Evolutionary conservation across 64 coral and sea anemone species (phyloP), one percentile per base, ranked within the genome.

Genomic region (Cladopsammia gracilis): DNA sequence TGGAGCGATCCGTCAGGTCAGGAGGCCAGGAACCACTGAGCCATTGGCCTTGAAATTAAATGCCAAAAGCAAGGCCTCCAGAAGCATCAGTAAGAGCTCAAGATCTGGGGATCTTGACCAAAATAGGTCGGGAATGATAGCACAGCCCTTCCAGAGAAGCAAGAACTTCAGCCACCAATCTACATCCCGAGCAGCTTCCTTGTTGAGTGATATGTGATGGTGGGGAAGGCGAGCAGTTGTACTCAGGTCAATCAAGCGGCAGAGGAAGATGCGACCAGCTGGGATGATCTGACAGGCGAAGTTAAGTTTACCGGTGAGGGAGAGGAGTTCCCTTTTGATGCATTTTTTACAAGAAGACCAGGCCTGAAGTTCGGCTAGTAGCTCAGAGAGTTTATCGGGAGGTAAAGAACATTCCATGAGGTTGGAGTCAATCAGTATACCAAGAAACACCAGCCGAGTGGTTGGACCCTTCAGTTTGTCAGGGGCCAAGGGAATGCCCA

Each of bases 371-470:
- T 51, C 1, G n/a, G 79, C 10, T 14, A 14, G 1, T 1, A 86
- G 57, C 25, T 64, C 60, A 18, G 42, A 24, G 16, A 86, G 42
- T 57, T 86, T 86, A 70, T 86, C 83, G 2, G 64, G 50, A 13
- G 83, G 83, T 25, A 86, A 57, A 12, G 60, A 64, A 19, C 60
- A 60, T 64, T 86, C 64, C 83, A 86, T 70, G 43, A 60, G 59
- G 10, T 48, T 20, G 42, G 64, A 50, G 20, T 86, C 83, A 14
- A 86, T 42, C 50, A 69, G 24, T 22, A 86, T 86, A 8, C 83
- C 83, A 60, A 68, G 64, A 42, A 86, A 86, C 26, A 67, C 83
- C 42, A 86, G 64, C 11, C 6, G 20, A 15, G 62, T 68, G 46
- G 23, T 58, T 15, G 83, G 83, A 47, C 83, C 83, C 2, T 69